These are phyloP conservation scores for Petromus typicus DNA, from an alignment of 2,113 vertebrate species.

Conservation along the genomic window DNA sequence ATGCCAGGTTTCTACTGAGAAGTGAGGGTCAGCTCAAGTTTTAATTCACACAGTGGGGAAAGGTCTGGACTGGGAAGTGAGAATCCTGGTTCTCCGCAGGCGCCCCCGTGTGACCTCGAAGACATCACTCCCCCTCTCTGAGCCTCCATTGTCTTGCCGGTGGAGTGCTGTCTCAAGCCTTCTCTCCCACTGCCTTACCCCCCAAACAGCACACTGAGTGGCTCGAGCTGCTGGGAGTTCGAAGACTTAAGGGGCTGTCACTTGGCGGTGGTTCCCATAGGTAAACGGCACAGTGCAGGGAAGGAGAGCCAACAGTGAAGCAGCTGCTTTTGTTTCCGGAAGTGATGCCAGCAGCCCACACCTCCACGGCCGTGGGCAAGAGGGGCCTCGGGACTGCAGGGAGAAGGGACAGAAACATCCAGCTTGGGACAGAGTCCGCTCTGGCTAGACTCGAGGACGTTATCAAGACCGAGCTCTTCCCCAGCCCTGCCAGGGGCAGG, in stretches of 20 bases:
- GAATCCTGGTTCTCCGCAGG: neutral
- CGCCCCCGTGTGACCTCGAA: neutral
- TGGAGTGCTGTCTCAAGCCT: neutral
- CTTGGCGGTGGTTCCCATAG: neutral
- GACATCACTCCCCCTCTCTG: neutral
- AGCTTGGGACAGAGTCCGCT: neutral
- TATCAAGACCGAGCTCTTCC: neutral
- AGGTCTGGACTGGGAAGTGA: neutral
- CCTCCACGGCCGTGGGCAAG: neutral
- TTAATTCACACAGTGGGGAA: neutral
- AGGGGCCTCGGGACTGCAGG: neutral
- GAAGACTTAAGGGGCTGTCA: neutral
- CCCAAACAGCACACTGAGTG: neutral
- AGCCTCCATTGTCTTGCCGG: neutral
- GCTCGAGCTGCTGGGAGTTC: neutral
- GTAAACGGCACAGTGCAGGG: neutral
- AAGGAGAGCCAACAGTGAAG: conserved; percentile 30
- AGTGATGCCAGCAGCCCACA: neutral
- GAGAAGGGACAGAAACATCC: neutral
- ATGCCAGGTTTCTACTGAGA: neutral
- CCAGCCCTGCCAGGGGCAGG: neutral
- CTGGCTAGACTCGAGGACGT: neutral
- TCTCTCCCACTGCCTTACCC: neutral
- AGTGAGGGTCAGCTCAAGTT: neutral
- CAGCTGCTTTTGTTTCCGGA: neutral